Evolutionary conservation across 2,888 invertebrate species (phyloP), one percentile per base, ranked within the genome.

Genomic region (Habroteleia sp.): DNA sequence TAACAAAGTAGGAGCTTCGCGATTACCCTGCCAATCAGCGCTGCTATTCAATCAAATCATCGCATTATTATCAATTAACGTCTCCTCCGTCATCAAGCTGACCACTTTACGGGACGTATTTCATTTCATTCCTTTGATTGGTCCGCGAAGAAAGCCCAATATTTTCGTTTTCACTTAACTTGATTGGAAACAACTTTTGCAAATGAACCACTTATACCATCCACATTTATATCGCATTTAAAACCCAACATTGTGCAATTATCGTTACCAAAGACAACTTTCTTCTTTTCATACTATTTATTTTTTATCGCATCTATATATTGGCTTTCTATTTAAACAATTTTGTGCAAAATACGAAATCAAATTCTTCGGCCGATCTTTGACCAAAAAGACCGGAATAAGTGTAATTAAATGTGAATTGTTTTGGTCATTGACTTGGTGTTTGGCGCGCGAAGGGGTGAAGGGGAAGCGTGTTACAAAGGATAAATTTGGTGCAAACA

Each of bases 401-500:
- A 50, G 48, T 68, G 48, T 50, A 73, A 73, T 73, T 58, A 58
- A 65, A 76, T 60, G 52, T 27, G 58, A 73, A 62, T 76, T 74
- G 58, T 73, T 71, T 73, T 65, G 74, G 76, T 77, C 76, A 52
- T 78, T 78, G 77, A 75, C 77, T 74, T 72, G 13, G 37, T 46
- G 46, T 58, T 69, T 66, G 35, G 50, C 27, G 72, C 13, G 37
- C 33, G 25, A 31, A 7, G 63, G 42, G 37, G 27, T 3, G 35
- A 8, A 1, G 16, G 44, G 48, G 37, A 42, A 25, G 48, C 31
- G 72, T 56, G 68, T 65, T 77, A 77, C 77, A 52, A 79, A 80
- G 82, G 79, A 82, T 84, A 83, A 84, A 83, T 84, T 85, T 80
- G 79, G 79, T 77, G 82, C 81, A 82, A 83, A 81, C 81, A 82